Evolutionary conservation across 2,797 vertebrate genomes (phyloP).

Genomic region (Bradypodion ventrale): DNA sequence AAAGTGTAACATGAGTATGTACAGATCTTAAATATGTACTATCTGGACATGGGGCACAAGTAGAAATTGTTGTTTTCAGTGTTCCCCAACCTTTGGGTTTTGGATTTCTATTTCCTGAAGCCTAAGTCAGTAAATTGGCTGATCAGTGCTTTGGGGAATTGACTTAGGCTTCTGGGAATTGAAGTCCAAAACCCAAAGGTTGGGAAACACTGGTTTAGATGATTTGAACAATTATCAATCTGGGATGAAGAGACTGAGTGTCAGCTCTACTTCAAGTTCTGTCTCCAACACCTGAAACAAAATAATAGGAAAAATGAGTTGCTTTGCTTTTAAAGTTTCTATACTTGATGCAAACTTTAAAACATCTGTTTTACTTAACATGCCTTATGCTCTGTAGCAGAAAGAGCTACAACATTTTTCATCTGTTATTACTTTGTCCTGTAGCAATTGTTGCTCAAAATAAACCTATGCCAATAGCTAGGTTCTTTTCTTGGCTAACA

Average conservation of each 20-base stretch:
- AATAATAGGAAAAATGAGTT: not conserved
- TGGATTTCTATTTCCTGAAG: too few relatives aligned
- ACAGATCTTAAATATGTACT: not conserved
- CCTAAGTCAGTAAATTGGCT: too few relatives aligned
- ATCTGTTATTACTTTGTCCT: conserved; percentile 26
- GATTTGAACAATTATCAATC: not conserved
- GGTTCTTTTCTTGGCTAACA: conserved; percentile 40
- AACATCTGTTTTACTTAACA: conserved; percentile 44
- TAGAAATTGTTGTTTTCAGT: too few relatives aligned
- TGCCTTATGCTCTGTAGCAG: conserved; percentile 25
- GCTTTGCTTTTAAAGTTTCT: not conserved
- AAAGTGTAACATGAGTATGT: not conserved
- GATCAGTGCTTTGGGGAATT: too few relatives aligned
- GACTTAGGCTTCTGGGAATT: too few relatives aligned
- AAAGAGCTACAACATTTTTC: conserved; percentile 32
- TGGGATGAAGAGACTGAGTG: too few relatives aligned
- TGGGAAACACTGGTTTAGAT: not conserved
- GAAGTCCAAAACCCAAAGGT: too few relatives aligned
- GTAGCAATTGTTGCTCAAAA: conserved; percentile 47
- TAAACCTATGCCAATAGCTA: conserved; percentile 44
- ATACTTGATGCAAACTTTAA: not conserved
- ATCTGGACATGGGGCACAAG: not conserved
- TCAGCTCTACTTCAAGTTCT: not conserved
- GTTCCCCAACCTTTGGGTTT: too few relatives aligned
- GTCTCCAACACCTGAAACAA: not conserved